Evolutionary conservation across 2,797 vertebrate species (phyloP), one percentile per base, ranked within the genome.

Genomic region (Anas capensis): DNA sequence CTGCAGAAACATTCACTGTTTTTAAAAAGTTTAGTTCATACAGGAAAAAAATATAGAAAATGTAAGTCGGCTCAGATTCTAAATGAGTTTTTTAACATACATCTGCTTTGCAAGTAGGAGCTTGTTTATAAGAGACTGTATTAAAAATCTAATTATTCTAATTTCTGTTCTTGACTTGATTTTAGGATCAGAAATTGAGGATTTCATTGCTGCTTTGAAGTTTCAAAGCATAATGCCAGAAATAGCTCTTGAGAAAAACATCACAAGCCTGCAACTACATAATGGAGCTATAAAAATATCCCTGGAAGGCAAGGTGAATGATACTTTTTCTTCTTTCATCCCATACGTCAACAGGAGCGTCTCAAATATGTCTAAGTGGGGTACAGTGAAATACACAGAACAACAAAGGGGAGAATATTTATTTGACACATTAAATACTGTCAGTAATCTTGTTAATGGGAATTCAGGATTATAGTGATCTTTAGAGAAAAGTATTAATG

Each of bases 241-340:
- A 42, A 86, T 99, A 92, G 96, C 97, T 94, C 97, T 42, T 10
- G 97, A 97, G 10, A 51, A 87, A 12, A 98, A 98, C 91, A 98
- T 98, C 97, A 98, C 98, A 93, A 95, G 98, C 1, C 98, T 97
- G 11, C 98, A 98, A 3, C 96, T 96, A 1, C 98, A 99, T 95
- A 99, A 98, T 6, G 99, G 98, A 4, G 99, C 98, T 60, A 98
- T 99, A 96, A 98, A 98, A 26, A 97, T 99, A 33, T 98, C 98
- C 0, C 97, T 98, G 46, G 97, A 98, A 85, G 97, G 86, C 95
- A 98, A 99, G 98, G 99, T 99, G 62, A 91, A 56, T 18, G 46
- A 53, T 10, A 5, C 38, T 23, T 71, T 27, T 10, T 13, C 18
- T 80, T 61, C 71, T 70, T 80, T 65, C 38, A 26, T 71, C 33